phyloP scores from a whole-genome alignment of 2,888 invertebrate species.

The Scotopteryx bipunctaria region DNA sequence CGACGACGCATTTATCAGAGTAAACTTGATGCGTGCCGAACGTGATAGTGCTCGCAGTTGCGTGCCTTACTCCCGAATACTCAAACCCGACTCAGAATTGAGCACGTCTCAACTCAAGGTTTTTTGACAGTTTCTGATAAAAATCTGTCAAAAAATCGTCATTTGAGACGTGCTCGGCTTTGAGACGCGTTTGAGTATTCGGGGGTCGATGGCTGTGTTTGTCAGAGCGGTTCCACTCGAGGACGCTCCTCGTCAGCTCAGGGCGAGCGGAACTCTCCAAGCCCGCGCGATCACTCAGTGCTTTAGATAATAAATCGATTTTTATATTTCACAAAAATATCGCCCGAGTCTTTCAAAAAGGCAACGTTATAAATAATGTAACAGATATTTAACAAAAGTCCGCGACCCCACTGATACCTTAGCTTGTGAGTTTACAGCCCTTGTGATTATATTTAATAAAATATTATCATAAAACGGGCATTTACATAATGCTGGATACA shows the following conservation, averaged over 20 bases:
- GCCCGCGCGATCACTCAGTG: not conserved
- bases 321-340: not conserved
- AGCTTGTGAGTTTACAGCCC: slow-evolving; percentile 35
- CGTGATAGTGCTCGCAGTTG: slow-evolving; percentile 22
- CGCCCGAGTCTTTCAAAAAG: not conserved
- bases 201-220: no score
- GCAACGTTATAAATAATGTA: slow-evolving; percentile 26
- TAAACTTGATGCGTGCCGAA: slow-evolving; percentile 42
- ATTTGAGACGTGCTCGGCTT: no score
- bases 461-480: slow-evolving; percentile 38
- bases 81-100: no score
- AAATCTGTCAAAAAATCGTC: no score
- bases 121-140: no score
- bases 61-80: slow-evolving; percentile 19
- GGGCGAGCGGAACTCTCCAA: slow-evolving; percentile 1
- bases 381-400: slow-evolving; percentile 26
- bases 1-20: slow-evolving; percentile 41
- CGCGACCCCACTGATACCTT: slow-evolving; percentile 28
- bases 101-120: no score
- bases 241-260: not conserved
- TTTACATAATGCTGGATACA: slow-evolving; percentile 40
- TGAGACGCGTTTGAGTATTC: no score
- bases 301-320: slow-evolving; percentile 1
- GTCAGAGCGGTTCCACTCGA: not conserved
- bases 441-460: slow-evolving; percentile 41